Percentiles rank a stretch among this genome's conserved stretches.
Evolutionary conservation across 1,140 invertebrate species (phyloP).

Genomic region (Trichonephila clavipes): DNA sequence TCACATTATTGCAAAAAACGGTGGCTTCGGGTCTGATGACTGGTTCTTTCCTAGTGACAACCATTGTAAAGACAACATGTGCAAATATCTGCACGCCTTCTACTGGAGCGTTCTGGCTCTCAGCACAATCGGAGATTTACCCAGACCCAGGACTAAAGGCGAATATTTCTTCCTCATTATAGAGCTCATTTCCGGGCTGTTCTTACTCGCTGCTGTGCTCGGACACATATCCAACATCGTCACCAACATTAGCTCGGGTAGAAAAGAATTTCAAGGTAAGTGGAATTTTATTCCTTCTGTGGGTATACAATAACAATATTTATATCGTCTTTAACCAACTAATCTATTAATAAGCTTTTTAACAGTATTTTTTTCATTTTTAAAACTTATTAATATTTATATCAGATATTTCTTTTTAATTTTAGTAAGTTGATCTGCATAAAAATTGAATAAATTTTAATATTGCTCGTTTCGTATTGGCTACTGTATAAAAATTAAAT

Average conservation of each 20-base stretch:
- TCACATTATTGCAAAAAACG: conserved; percentile 96
- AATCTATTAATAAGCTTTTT: no score
- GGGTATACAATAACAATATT: no score
- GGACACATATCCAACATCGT: conserved; percentile 97
- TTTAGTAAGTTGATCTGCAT: no score
- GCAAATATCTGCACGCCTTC: conserved; percentile 97
- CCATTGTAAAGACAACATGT: conserved; percentile 88
- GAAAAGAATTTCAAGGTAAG: conserved; percentile 97
- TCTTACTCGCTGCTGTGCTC: conserved; percentile 94
- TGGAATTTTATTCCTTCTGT: conserved; percentile 58
- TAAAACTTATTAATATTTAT: no score
- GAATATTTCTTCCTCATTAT: conserved; percentile 95
- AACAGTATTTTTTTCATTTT: no score
- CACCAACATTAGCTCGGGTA: conserved; percentile 94
- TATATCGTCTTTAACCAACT: no score
- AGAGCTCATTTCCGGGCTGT: conserved; percentile 92
- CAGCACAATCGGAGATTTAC: conserved; percentile 89
- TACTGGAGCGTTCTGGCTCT: conserved; percentile 98
- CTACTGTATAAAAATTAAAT: no score
- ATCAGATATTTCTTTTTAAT: no score
- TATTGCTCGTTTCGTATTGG: no score
- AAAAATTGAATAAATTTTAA: no score
- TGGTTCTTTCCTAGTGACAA: conserved; percentile 86
- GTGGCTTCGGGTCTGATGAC: conserved; percentile 93
- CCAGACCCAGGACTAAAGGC: conserved; percentile 89